A percentile compares a stretch with the other conserved stretches of the same genome.
Conservation (phyloP, 2,113 vertebrate species). For the Rutilus rutilus region DNA sequence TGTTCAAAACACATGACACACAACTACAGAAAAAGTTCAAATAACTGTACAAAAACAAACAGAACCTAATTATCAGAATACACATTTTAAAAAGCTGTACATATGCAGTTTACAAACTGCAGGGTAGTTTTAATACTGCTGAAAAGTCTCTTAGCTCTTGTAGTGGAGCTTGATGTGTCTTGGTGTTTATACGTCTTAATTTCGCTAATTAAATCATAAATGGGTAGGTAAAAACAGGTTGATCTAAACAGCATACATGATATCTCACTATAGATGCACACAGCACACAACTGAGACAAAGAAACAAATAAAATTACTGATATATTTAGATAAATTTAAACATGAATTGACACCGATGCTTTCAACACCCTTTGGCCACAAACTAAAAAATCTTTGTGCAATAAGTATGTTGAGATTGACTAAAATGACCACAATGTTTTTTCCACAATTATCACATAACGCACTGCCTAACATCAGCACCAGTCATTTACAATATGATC, state of each 20-base stretch:
- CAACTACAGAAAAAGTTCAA: constrained; percentile 52
- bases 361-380: constrained; percentile 38
- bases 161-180: constrained; percentile 17
- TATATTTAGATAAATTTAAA: constrained; percentile 56
- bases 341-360: constrained; percentile 27
- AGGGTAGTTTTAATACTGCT: constrained; percentile 74
- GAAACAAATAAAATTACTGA: constrained; percentile 57
- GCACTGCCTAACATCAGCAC: constrained; percentile 64
- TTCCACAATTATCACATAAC: constrained; percentile 41
- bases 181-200: neutral
- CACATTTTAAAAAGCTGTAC: constrained; percentile 65
- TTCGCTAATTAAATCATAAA: constrained; percentile 1
- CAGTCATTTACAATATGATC: constrained; percentile 62
- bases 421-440: constrained; percentile 8
- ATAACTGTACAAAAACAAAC: constrained; percentile 63
- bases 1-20: constrained; percentile 41
- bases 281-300: constrained; percentile 58
- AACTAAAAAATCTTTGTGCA: constrained; percentile 12
- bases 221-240: neutral
- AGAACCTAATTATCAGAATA: constrained; percentile 69
- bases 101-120: constrained; percentile 61
- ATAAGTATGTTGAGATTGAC: constrained; percentile 28
- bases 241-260: constrained; percentile 66
- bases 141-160: constrained; percentile 56
- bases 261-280: constrained; percentile 59